These are phyloP conservation scores for Himalopsyche japonica DNA, from an alignment of 2,888 invertebrate species.

Conservation along the genomic window DNA sequence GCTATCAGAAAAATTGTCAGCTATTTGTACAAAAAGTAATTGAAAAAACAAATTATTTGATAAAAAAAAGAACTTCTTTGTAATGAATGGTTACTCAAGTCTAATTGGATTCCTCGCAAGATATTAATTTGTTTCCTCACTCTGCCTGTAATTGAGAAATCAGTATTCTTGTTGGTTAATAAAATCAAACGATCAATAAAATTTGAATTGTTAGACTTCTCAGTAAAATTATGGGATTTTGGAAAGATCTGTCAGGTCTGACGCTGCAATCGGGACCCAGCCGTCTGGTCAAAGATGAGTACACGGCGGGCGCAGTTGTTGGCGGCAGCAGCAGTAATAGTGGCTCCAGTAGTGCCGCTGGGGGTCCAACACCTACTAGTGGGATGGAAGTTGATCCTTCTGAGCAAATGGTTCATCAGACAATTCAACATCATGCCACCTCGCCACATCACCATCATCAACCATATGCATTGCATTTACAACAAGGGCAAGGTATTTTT, in stretches of 20 bases:
- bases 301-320: slow-evolving; percentile 73
- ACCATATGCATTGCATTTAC: slow-evolving; percentile 57
- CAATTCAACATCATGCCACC: slow-evolving; percentile 51
- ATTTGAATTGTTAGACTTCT: slow-evolving; percentile 26
- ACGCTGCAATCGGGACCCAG: slow-evolving; percentile 84
- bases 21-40: too few relatives aligned
- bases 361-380: slow-evolving; percentile 60
- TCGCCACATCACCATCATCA: slow-evolving; percentile 44
- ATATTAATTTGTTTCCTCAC: too few relatives aligned
- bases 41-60: too few relatives aligned
- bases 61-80: too few relatives aligned
- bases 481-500: slow-evolving; percentile 43
- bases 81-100: too few relatives aligned
- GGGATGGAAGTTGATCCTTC: slow-evolving; percentile 62
- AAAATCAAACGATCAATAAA: too few relatives aligned
- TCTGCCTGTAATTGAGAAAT: too few relatives aligned
- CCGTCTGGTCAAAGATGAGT: slow-evolving; percentile 90
- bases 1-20: too few relatives aligned
- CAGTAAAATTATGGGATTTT: slow-evolving; percentile 34
- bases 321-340: slow-evolving; percentile 56
- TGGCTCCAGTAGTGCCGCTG: slow-evolving; percentile 51
- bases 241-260: slow-evolving; percentile 85
- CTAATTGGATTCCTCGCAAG: too few relatives aligned
- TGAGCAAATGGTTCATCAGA: slow-evolving; percentile 49
- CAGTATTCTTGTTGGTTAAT: too few relatives aligned